Evolutionary conservation across 1,140 invertebrate genomes (phyloP).

Genomic region (Trichoplusia ni): DNA sequence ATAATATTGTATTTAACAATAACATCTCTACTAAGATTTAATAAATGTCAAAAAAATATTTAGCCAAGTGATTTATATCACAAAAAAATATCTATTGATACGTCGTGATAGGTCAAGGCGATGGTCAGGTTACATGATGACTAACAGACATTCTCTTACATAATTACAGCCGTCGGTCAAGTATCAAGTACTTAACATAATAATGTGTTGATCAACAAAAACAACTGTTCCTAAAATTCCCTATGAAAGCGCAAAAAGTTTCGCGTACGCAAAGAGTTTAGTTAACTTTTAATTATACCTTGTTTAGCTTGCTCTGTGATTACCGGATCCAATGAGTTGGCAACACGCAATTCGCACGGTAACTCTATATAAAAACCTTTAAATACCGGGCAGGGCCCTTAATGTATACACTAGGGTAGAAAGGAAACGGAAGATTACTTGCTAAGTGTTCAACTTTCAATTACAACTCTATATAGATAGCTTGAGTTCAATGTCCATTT

Average conservation of each 20-base stretch:
- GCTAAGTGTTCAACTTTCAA: too few species aligned
- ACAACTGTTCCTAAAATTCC: too few species aligned
- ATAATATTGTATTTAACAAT: too few species aligned
- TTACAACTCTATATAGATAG: too few species aligned
- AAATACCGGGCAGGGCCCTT: neutral
- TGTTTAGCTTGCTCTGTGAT: neutral
- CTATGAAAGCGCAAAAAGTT: too few species aligned
- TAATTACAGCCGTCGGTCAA: constrained; percentile 12
- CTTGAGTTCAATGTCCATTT: too few species aligned
- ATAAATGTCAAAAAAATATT: neutral
- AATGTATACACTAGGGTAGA: too few species aligned
- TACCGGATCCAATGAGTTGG: neutral
- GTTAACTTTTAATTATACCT: too few species aligned
- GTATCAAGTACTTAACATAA: neutral
- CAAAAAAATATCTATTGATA: neutral
- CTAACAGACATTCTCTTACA: constrained; percentile 14
- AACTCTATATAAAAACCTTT: neutral
- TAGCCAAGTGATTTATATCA: neutral
- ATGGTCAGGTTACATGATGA: neutral
- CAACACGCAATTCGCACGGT: neutral
- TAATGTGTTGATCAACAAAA: too few species aligned
- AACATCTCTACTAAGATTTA: too few species aligned
- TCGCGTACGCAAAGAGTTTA: too few species aligned
- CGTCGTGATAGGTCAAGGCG: constrained; percentile 29
- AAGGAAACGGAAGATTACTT: neutral